phyloP scores from a whole-genome alignment of 1,140 invertebrate species.

The Conus betulinus region DNA sequence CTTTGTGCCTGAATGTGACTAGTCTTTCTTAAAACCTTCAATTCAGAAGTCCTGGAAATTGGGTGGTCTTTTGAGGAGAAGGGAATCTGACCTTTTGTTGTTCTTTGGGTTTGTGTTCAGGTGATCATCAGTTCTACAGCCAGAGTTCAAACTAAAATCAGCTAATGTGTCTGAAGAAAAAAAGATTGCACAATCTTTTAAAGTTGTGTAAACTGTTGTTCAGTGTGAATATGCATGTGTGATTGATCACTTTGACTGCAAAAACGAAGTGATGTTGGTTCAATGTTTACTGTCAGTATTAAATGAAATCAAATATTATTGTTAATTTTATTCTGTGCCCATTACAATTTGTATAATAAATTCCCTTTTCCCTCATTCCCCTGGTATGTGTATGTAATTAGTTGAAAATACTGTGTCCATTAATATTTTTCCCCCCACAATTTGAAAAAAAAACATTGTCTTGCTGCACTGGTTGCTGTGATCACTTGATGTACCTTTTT shows the following conservation, averaged over 20 bases:
- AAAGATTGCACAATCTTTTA: neutral
- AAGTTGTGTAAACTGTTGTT: neutral
- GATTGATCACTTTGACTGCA: neutral
- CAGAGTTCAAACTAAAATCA: neutral
- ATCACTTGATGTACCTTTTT: neutral
- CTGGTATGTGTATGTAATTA: neutral
- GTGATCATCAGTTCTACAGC: neutral
- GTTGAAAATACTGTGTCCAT: neutral
- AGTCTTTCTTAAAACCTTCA: too few species aligned
- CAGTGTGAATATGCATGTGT: too few species aligned
- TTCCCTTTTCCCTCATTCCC: neutral
- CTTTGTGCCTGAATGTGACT: too few species aligned
- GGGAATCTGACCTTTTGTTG: neutral
- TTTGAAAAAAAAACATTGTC: neutral
- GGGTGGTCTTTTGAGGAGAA: too few species aligned
- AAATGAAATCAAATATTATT: neutral
- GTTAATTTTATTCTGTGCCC: neutral
- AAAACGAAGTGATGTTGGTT: neutral
- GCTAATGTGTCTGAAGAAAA: neutral
- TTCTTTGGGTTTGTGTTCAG: neutral
- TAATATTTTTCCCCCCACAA: neutral
- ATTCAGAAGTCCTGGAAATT: too few species aligned
- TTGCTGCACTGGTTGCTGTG: neutral
- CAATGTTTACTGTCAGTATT: conserved; percentile 1
- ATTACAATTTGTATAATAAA: neutral